These are phyloP conservation scores for Mesembrinibis cayennensis DNA, from an alignment of 2,113 vertebrate genomes.

Conservation along the genomic window DNA sequence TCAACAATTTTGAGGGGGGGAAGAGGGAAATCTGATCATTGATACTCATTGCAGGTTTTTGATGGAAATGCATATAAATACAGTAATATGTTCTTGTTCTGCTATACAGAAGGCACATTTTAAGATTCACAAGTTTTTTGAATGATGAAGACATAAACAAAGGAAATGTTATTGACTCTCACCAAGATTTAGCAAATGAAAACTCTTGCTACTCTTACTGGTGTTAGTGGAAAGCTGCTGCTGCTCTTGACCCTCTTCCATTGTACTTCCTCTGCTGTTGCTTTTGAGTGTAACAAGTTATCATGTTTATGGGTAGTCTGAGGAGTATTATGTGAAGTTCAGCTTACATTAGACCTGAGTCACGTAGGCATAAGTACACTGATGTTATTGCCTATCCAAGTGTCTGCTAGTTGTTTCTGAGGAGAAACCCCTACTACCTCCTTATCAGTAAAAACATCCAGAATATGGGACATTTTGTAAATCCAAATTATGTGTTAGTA, in stretches of 20 bases:
- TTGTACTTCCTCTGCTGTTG: not conserved
- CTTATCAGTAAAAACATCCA: not conserved
- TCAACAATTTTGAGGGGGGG: not conserved
- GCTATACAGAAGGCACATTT: not conserved
- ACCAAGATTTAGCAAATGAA: not conserved
- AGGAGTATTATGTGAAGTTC: not conserved
- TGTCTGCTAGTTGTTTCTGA: slow-evolving; percentile 21
- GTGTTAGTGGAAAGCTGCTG: not conserved
- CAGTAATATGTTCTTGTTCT: not conserved
- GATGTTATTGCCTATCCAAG: slow-evolving; percentile 12
- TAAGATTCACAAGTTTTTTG: not conserved
- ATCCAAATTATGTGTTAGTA: not conserved
- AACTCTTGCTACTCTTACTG: not conserved
- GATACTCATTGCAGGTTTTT: not conserved
- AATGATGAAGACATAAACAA: not conserved
- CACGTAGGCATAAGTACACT: slow-evolving; percentile 7
- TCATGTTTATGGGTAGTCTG: not conserved
- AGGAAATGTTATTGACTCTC: not conserved
- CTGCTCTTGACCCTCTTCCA: not conserved
- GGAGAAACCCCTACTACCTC: not conserved
- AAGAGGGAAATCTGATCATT: not conserved
- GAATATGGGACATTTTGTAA: not conserved
- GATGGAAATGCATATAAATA: not conserved
- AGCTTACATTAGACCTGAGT: slow-evolving; percentile 17
- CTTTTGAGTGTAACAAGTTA: not conserved